Base-by-base conservation (phyloP, 2,113 vertebrate species). In the Cynoglossus semilaevis region DNA sequence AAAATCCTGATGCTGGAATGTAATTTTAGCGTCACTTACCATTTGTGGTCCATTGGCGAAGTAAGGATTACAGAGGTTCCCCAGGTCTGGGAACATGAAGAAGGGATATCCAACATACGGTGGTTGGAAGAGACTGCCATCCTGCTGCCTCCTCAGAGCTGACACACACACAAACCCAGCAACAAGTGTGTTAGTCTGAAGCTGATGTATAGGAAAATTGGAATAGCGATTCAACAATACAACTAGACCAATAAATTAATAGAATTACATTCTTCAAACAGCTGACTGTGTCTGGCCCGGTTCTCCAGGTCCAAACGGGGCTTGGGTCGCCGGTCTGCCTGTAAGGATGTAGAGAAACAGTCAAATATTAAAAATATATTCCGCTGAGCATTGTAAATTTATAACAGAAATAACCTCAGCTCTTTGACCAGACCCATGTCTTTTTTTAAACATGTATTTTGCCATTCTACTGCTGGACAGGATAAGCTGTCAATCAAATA, bases 51-150 rank as follows among this genome's bases (percentile, higher is more conserved):
- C 93, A 22, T 92, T 93, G 77, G 93, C 49, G 51, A 97, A 91
- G 86, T 97, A 96, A 22, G 94, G 93, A 51, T 86, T 91, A 63
- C 84, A 84, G 41, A 88, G 68, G 68, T 87, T 85, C 40, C 85
- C 76, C 0, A 87, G 76, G 79, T 97, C 94, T 1, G 94, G 94
- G 68, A 97, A 92, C 95, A 97, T 94, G 85, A 97, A 90, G 85
- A 96, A 94, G 13, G 95, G 94, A 76, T 97, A 97, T 3, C 93
- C 90, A 0, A 93, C 86, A 9, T 95, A 97, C 0, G 92, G 91
- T 1, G 87, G 89, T 80, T 93, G 93, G 80, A 95, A 94, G 64
- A 94, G 88, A 3, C 88, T 84, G 51, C 83, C 91, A 66, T 93
- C 93, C 70, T 85, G 93, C 70, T 91, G 92, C 74, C 92, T 88